phyloP scores from a whole-genome alignment of 1,140 invertebrate genomes.

The Drosophila subpulchrella region DNA sequence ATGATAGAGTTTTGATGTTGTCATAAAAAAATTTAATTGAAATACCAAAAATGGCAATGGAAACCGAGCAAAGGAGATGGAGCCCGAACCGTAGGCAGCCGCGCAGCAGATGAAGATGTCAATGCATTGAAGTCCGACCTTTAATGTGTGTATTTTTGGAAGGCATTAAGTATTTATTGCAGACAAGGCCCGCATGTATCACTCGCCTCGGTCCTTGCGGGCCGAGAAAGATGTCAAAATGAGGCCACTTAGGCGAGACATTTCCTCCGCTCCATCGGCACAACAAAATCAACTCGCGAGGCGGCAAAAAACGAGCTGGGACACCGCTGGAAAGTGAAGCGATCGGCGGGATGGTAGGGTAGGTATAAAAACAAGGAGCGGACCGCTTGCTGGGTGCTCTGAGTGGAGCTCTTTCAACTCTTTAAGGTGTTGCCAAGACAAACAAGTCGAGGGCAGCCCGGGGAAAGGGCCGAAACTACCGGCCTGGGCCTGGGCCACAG shows the following conservation, averaged over 20 bases:
- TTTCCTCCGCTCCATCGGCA: conserved; percentile 26
- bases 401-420: conserved; percentile 56
- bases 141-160: conserved; percentile 83
- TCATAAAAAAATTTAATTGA: conserved; percentile 84
- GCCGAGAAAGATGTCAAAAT: conserved; percentile 73
- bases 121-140: conserved; percentile 70
- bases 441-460: conserved; percentile 50
- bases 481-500: conserved; percentile 41
- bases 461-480: conserved; percentile 4
- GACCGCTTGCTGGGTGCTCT: conserved; percentile 67
- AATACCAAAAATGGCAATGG: conserved; percentile 82
- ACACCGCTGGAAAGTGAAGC: conserved; percentile 43
- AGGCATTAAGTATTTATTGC: conserved; percentile 82
- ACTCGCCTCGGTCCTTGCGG: conserved; percentile 53
- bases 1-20: conserved; percentile 83
- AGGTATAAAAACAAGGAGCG: conserved; percentile 47
- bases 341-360: conserved; percentile 14
- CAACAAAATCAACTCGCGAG: conserved; percentile 62
- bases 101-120: conserved; percentile 73
- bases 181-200: conserved; percentile 78
- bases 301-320: conserved; percentile 38
- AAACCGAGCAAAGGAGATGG: conserved; percentile 44
- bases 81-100: neutral
- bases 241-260: conserved; percentile 80
- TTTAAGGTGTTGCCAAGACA: conserved; percentile 80